These are phyloP conservation scores for Aphelocoma californica DNA, from an alignment of 2,797 vertebrate species.

Conservation along the genomic window DNA sequence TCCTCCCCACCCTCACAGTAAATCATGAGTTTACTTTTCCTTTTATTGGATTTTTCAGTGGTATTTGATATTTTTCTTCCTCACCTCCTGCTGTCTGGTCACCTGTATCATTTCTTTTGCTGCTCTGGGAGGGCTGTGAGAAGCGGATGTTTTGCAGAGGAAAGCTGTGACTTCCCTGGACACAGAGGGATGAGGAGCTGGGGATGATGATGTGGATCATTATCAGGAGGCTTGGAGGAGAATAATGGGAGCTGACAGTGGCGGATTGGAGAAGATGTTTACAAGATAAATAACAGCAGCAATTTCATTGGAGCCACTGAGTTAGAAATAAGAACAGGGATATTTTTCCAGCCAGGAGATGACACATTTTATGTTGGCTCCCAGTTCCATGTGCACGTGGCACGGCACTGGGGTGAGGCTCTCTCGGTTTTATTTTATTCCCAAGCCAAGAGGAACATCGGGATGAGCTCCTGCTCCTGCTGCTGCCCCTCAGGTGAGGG, in stretches of 20 bases:
- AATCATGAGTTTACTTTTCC: neutral
- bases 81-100: neutral
- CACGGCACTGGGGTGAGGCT: neutral
- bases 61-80: neutral
- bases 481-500: neutral
- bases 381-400: neutral
- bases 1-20: neutral
- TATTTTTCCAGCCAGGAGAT: neutral
- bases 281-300: slow-evolving; percentile 30
- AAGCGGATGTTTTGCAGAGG: neutral
- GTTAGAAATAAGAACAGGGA: neutral
- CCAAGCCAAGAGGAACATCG: neutral
- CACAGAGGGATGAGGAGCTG: neutral
- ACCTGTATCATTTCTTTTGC: neutral
- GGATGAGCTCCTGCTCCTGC: neutral
- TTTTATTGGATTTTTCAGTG: neutral
- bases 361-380: neutral
- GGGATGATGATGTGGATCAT: neutral
- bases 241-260: slow-evolving; percentile 1
- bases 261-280: neutral
- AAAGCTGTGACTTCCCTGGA: neutral
- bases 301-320: neutral
- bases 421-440: neutral
- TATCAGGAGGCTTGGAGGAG: neutral
- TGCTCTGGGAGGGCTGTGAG: neutral